Percentiles rank a stretch among this genome's conserved stretches.
phyloP scores from a whole-genome alignment of 2,888 invertebrate species.

The Resseliella maxima region DNA sequence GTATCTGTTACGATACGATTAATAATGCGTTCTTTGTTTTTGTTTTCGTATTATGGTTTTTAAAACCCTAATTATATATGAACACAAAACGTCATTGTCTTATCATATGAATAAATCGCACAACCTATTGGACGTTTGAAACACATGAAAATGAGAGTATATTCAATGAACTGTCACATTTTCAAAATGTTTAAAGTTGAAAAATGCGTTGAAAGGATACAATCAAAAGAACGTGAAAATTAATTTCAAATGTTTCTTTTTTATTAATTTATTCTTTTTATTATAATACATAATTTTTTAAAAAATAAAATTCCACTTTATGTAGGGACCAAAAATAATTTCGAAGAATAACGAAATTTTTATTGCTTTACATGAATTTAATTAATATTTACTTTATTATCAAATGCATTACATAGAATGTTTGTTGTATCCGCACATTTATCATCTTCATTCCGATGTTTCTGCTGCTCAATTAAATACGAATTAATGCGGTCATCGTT shows the following conservation, averaged over 20 bases:
- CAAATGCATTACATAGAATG: background rate
- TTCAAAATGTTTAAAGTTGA: background rate
- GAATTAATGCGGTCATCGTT: slow-evolving; percentile 25
- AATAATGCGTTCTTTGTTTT: slow-evolving; percentile 29
- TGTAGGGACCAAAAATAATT: too few relatives aligned
- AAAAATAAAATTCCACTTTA: too few relatives aligned
- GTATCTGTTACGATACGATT: background rate
- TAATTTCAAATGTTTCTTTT: too few relatives aligned
- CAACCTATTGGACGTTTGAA: background rate
- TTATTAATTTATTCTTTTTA: too few relatives aligned
- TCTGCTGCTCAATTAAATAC: slow-evolving; percentile 29
- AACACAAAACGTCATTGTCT: background rate
- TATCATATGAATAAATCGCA: background rate
- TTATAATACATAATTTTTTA: too few relatives aligned
- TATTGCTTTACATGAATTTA: background rate
- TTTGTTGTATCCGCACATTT: background rate
- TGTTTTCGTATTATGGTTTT: background rate
- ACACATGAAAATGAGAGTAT: background rate
- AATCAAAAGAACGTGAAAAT: too few relatives aligned
- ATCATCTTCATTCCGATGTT: background rate
- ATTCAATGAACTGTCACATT: background rate
- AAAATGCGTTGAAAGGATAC: background rate
- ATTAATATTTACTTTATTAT: slow-evolving; percentile 51
- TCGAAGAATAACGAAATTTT: too few relatives aligned
- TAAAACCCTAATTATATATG: background rate